Percentiles rank a stretch among this genome's conserved stretches.
These are phyloP conservation scores for Hofmannophila pseudospretella DNA, from an alignment of 2,888 invertebrate genomes.

Conservation along the genomic window DNA sequence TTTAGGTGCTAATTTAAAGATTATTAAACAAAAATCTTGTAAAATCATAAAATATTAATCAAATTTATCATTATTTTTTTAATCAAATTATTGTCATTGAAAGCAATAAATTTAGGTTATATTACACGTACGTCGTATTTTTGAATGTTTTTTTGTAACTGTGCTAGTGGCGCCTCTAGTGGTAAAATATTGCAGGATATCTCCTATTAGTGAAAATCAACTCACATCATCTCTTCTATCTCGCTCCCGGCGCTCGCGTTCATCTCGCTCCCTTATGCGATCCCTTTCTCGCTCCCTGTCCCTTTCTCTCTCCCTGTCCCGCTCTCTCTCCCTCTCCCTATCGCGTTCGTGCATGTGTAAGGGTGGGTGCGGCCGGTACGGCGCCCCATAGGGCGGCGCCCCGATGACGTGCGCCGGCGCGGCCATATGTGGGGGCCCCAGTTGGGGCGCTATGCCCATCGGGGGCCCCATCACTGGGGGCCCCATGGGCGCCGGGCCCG, in stretches of 20 bases:
- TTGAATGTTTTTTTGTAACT: too few relatives aligned
- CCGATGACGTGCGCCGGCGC: conserved; percentile 36
- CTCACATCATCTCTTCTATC: conserved; percentile 59
- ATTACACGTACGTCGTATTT: too few relatives aligned
- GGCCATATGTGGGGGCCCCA: conserved; percentile 37
- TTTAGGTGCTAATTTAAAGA: too few relatives aligned
- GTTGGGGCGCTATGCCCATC: conserved; percentile 40
- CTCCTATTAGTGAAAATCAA: too few relatives aligned
- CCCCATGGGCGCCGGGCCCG: conserved; percentile 75
- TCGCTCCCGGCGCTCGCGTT: conserved; percentile 49
- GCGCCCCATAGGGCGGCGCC: conserved; percentile 39
- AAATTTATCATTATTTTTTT: too few relatives aligned
- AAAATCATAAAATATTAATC: too few relatives aligned
- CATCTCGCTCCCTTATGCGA: conserved; percentile 40
- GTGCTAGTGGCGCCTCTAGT: too few relatives aligned
- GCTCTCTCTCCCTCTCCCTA: conserved; percentile 56
- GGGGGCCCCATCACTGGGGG: conserved; percentile 41
- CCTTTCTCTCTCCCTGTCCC: conserved; percentile 62
- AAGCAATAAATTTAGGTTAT: too few relatives aligned
- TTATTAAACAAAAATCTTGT: too few relatives aligned
- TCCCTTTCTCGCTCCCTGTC: conserved; percentile 39
- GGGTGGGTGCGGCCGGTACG: conserved; percentile 40
- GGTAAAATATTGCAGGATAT: too few relatives aligned
- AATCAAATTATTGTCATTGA: too few relatives aligned
- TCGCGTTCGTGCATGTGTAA: conserved; percentile 37